Base-by-base conservation (phyloP, 2,797 vertebrate species). In the Anolis apletophallus region DNA sequence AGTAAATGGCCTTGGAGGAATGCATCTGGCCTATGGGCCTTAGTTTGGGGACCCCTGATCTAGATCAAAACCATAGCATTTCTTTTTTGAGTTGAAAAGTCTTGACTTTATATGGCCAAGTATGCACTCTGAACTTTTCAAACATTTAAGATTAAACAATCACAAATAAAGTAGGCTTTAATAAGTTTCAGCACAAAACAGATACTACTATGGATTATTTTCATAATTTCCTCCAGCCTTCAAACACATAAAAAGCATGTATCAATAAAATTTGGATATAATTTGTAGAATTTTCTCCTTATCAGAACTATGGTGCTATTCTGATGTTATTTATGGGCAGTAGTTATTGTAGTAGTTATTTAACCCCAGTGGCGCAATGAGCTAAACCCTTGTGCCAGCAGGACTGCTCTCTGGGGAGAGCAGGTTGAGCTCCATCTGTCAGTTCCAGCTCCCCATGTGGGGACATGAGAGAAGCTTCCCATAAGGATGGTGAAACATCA, bases 101-200 rank as follows among this genome's bases (percentile, higher is more conserved):
- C 16, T 26, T 14, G 59, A 21, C 23, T 21, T 59, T 34, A 40
- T 9, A 26, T 34, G 16, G 26, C 23, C 21, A 36, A 64, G 52
- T 82, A 72, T 82, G 54, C 29, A 82, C 23, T 17, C 13, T 71
- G n/a, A 55, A 54, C 21, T 78, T 40, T 77, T 54, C 0, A 0
- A 55, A 1, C 34, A 14, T 81, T 40, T 54, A 88, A 85, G 32
- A 68, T 52, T 2, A 72, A 88, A 92, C 52, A 90, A 69, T 1
- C 29, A 81, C 12, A 72, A 50, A 54, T 72, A 26, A 78, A 83
- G n/a, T 87, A 84, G 11, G 0, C 57, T 61, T 76, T 29, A 69
- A 12, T 79, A 59, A 84, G 26, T 17, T 67, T 36, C 13, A 14
- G 1, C 64, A 8, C 12, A 40, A 40, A n/a, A 64, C 73, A 26